phyloP scores from a whole-genome alignment of 2,113 vertebrate genomes.

The Hippopotamus amphibius region DNA sequence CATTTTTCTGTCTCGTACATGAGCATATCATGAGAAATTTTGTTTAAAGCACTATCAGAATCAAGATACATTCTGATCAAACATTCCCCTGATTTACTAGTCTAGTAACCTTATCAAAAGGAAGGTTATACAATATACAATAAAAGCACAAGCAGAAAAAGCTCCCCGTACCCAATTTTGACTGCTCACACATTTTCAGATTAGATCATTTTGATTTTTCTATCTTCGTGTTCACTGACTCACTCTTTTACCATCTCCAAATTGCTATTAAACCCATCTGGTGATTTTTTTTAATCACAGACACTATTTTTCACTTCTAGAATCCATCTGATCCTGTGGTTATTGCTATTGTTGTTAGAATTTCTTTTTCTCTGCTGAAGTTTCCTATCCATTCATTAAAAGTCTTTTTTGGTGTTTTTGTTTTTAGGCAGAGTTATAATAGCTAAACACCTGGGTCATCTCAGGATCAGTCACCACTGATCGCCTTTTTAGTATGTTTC shows the following conservation, averaged over 20 bases:
- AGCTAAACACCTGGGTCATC: background rate
- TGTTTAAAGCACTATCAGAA: background rate
- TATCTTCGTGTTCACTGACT: background rate
- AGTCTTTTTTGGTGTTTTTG: background rate
- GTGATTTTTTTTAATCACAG: background rate
- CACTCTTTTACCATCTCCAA: background rate
- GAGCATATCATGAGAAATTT: background rate
- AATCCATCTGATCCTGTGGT: background rate
- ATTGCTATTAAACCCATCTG: background rate
- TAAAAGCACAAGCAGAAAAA: background rate
- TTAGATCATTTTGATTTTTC: background rate
- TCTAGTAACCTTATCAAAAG: background rate
- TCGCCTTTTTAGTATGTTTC: background rate
- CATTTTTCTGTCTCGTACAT: background rate
- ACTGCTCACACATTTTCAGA: slow-evolving; percentile 8
- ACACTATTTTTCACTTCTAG: background rate
- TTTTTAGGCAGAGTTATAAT: background rate
- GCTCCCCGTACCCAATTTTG: background rate
- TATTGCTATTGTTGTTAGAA: background rate
- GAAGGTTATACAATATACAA: background rate
- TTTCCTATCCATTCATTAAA: background rate
- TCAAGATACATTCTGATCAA: background rate
- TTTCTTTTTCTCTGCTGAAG: background rate
- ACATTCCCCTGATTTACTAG: background rate
- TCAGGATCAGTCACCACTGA: background rate